Conservation (phyloP, 2,888 invertebrate genomes). For the Pantelozetes paolii region DNA sequence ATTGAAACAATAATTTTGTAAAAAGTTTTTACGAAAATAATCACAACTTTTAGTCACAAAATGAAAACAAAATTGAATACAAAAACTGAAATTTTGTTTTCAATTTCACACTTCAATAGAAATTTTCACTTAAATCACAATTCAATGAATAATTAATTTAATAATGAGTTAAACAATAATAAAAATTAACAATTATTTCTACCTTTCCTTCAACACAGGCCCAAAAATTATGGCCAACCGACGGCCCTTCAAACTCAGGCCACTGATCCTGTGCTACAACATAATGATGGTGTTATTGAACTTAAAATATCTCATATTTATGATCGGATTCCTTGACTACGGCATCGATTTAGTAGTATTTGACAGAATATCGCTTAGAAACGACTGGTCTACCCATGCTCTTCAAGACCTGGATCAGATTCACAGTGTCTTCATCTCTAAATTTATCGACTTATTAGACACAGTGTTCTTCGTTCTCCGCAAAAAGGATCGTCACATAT, state of each 20-base stretch:
- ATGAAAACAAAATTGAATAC: too few relatives aligned
- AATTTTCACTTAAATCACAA: too few relatives aligned
- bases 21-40: too few relatives aligned
- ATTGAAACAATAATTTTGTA: too few relatives aligned
- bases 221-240: neutral
- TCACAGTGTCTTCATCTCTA: neutral
- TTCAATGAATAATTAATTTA: too few relatives aligned
- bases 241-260: neutral
- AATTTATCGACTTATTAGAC: slow-evolving; percentile 9
- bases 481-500: neutral
- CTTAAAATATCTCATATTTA: neutral
- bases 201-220: neutral
- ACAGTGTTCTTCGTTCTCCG: slow-evolving; percentile 7
- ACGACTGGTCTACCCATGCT: too few relatives aligned
- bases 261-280: neutral
- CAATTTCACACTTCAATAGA: too few relatives aligned
- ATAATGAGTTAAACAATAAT: neutral
- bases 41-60: too few relatives aligned
- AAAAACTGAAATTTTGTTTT: too few relatives aligned
- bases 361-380: neutral
- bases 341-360: neutral
- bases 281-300: slow-evolving; percentile 10
- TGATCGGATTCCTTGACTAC: neutral
- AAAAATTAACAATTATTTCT: neutral
- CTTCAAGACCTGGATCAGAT: neutral